Percentiles rank a stretch among this genome's conserved stretches.
Evolutionary conservation across 2,797 vertebrate genomes (phyloP).

Genomic region (Aeoliscus strigatus): DNA sequence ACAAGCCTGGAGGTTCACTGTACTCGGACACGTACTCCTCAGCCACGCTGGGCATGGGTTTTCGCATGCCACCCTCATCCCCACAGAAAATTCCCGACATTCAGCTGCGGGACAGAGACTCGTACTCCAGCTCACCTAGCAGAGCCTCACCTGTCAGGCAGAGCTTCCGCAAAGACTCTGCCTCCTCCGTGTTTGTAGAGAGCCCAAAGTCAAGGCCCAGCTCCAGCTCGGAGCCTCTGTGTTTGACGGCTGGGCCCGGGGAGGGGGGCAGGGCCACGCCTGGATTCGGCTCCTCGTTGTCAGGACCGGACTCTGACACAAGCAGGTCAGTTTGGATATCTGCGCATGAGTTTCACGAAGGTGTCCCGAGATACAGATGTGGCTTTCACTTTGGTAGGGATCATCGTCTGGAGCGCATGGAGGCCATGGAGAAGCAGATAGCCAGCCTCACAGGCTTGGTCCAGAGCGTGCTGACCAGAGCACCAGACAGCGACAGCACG

Average conservation of each 20-base stretch:
- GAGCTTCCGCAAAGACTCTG: constrained; percentile 92
- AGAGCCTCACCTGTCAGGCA: constrained; percentile 92
- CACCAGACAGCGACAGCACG: constrained; percentile 89
- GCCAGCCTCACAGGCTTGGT: constrained; percentile 96
- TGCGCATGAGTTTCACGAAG: not conserved
- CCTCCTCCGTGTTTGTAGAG: constrained; percentile 91
- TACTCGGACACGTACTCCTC: constrained; percentile 85
- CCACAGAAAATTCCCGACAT: constrained; percentile 91
- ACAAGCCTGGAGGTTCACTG: constrained; percentile 86
- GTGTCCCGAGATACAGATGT: no score
- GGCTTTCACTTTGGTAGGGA: constrained; percentile 44
- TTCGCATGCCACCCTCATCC: constrained; percentile 88
- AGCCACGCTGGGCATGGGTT: constrained; percentile 83
- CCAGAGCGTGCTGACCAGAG: constrained; percentile 92
- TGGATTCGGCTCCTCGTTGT: constrained; percentile 80
- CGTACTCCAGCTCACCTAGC: constrained; percentile 88
- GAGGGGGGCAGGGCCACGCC: constrained; percentile 68
- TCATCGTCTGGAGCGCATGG: constrained; percentile 88
- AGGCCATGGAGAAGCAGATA: constrained; percentile 99
- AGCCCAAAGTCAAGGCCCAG: constrained; percentile 84
- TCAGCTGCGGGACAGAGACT: constrained; percentile 79
- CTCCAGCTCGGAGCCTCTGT: constrained; percentile 83
- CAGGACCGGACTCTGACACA: constrained; percentile 82
- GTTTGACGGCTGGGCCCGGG: constrained; percentile 77
- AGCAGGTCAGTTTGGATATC: constrained; percentile 77